A percentile compares a stretch with the other conserved stretches of the same genome.
Conservation (phyloP, 2,113 vertebrate species). For the Microtus ochrogaster region DNA sequence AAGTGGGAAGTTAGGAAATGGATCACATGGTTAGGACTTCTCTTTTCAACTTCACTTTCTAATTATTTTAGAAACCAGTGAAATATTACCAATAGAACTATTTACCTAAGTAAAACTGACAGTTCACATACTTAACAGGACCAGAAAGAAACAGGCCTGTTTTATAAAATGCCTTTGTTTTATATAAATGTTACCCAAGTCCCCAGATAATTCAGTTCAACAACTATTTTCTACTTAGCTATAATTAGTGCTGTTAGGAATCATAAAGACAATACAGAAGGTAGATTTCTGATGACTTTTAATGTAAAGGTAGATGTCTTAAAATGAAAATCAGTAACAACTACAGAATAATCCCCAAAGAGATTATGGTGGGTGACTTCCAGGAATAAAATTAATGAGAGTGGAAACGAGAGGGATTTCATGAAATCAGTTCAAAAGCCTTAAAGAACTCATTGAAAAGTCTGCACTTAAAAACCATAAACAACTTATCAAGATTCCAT, state of each 20-base stretch:
- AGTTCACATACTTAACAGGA: slow-evolving; percentile 53
- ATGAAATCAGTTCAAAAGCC: slow-evolving; percentile 18
- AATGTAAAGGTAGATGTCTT: slow-evolving; percentile 46
- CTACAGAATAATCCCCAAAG: slow-evolving; percentile 42
- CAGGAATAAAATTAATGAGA: slow-evolving; percentile 23
- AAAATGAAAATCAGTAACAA: slow-evolving; percentile 34
- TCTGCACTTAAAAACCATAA: slow-evolving; percentile 50
- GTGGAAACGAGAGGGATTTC: slow-evolving; percentile 41
- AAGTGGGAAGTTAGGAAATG: slow-evolving; percentile 35
- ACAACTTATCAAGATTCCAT: slow-evolving; percentile 23
- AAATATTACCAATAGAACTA: slow-evolving; percentile 46
- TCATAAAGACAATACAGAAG: slow-evolving; percentile 21
- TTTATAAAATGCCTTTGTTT: slow-evolving; percentile 62
- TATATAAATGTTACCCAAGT: slow-evolving; percentile 28
- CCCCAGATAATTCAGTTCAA: slow-evolving; percentile 47
- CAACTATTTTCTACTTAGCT: slow-evolving; percentile 54
- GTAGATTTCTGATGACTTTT: slow-evolving; percentile 36
- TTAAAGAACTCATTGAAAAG: slow-evolving; percentile 54
- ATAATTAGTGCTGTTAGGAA: slow-evolving; percentile 16
- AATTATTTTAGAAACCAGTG: slow-evolving; percentile 64
- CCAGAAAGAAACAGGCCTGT: slow-evolving; percentile 51
- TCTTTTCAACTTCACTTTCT: slow-evolving; percentile 53
- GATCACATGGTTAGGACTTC: slow-evolving; percentile 2
- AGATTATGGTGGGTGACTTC: not conserved
- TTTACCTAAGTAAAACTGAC: slow-evolving; percentile 57